Conservation (phyloP, 2,888 invertebrate species). For the Melipona beecheii region DNA sequence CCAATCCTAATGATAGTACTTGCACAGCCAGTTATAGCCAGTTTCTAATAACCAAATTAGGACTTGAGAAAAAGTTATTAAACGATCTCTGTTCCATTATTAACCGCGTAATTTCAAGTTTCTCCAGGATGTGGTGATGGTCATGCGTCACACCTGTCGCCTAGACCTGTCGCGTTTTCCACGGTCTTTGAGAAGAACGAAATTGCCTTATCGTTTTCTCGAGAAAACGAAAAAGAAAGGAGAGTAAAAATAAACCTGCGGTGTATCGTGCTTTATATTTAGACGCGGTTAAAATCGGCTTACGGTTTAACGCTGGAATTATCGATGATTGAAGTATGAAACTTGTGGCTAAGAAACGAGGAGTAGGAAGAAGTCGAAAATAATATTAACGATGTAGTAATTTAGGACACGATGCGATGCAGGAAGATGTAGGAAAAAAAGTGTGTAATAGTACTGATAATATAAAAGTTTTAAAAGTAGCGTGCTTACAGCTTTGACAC, state of each 20-base stretch:
- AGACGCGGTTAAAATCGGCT: too few relatives aligned
- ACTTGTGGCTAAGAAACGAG: too few relatives aligned
- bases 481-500: too few relatives aligned
- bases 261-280: neutral
- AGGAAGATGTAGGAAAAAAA: too few relatives aligned
- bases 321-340: too few relatives aligned
- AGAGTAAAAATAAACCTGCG: neutral
- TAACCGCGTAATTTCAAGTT: neutral
- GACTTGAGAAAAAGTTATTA: slow-evolving; percentile 1
- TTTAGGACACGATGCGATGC: too few relatives aligned
- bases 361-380: too few relatives aligned
- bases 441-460: too few relatives aligned
- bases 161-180: neutral
- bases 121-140: neutral
- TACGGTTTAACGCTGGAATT: too few relatives aligned
- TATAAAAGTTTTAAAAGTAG: too few relatives aligned
- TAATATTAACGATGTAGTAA: too few relatives aligned
- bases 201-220: neutral
- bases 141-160: neutral
- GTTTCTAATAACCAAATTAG: slow-evolving; percentile 22
- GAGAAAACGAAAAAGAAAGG: neutral
- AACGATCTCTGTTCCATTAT: neutral
- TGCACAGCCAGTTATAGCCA: neutral
- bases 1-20: slow-evolving; percentile 10
- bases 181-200: too few relatives aligned